Evolutionary conservation across 64 coral and sea anemone genomes (phyloP), one percentile per base, ranked within the genome.

Genomic region (Montipora efflorescens): DNA sequence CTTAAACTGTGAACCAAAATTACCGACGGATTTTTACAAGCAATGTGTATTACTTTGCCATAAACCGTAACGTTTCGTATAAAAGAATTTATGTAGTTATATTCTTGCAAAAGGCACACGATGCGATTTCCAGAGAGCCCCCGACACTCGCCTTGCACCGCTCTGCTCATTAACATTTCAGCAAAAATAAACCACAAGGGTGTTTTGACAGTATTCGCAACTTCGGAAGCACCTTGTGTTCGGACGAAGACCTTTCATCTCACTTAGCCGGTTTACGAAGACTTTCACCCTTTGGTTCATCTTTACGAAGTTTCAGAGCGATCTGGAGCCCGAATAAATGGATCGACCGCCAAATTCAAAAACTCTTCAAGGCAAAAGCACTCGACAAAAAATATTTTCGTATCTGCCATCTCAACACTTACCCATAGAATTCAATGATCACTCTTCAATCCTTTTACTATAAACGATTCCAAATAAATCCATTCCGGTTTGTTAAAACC

Each of bases 121-220:
- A 88, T 92, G 82, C 95, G 78, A 94, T 92, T 97, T 92, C 91
- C 80, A 85, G 11, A 64, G 83, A 81, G 84, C 93, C 83, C 78
- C 88, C 92, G 92, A 88, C 92, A 94, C 79, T 92, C 79, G 70
- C 36, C 69, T 83, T 81, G 89, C 96, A 95, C 96, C 79, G 70
- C 36, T 76, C 88, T 81, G 89, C 96, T 98, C 96, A 98, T 98
- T 98, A 98, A 98, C 96, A 98, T 98, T 98, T 98, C 48, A 98
- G 96, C 93, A 98, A 98, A 98, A 98, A 98, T 98, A 98, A 98
- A 98, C 96, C 96, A 93, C 96, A 98, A 94, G 95, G 79, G 90
- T 98, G 96, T 98, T 98, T 98, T 98, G 96, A 98, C 96, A 98
- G 93, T 84, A 90, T 81, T 98, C 93, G 58, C 79, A 79, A 78